Conservation (phyloP, 2,113 vertebrate species). For the Cyrtonyx montezumae region DNA sequence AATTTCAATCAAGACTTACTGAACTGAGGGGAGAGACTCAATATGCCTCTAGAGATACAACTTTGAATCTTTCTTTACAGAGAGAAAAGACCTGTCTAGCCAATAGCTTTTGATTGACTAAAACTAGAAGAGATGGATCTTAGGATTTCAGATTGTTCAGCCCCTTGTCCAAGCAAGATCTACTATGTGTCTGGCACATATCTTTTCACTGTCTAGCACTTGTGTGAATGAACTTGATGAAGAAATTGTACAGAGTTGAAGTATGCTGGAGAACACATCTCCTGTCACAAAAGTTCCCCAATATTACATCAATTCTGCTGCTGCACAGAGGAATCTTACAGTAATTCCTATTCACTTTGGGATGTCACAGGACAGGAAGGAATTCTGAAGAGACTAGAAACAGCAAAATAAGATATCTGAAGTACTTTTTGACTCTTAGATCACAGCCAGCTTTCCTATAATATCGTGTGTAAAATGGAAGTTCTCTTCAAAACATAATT, state of each 20-base stretch:
- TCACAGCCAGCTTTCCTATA: background rate
- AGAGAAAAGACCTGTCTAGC: background rate
- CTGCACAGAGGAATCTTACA: background rate
- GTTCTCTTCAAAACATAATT: background rate
- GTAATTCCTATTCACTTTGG: background rate
- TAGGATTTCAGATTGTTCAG: background rate
- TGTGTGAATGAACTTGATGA: background rate
- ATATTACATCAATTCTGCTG: background rate
- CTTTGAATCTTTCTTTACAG: background rate
- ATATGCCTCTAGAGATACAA: background rate
- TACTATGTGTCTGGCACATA: background rate
- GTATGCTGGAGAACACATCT: background rate
- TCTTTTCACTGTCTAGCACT: background rate
- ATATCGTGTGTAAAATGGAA: background rate
- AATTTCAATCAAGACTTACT: background rate
- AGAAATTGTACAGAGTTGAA: background rate
- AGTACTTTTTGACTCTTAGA: background rate
- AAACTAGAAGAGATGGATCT: background rate
- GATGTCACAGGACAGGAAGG: background rate
- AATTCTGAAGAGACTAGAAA: background rate
- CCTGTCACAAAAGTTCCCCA: background rate
- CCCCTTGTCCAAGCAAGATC: background rate
- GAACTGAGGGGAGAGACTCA: background rate
- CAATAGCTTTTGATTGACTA: background rate
- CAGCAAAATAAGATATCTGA: background rate